These are phyloP conservation scores for Lycaon pictus DNA, from an alignment of 2,113 vertebrate species.

Conservation along the genomic window DNA sequence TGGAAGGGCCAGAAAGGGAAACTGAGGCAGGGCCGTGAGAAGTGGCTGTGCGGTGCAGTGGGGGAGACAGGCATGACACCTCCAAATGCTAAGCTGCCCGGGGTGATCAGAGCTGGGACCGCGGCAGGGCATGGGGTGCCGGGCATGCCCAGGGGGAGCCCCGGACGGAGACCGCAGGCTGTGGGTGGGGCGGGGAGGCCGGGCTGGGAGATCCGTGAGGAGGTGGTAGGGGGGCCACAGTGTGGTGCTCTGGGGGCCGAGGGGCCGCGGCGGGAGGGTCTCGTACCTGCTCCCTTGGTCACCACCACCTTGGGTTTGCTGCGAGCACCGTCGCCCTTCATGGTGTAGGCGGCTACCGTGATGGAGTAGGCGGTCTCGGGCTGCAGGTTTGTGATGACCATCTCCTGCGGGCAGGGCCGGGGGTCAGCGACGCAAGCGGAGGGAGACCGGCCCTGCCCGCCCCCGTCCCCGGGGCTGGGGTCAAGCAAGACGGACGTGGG, in stretches of 20 bases:
- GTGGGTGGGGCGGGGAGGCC: not conserved
- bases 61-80: not conserved
- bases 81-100: not conserved
- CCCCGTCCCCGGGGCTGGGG: too few species aligned
- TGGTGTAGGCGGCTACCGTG: slow-evolving; percentile 98
- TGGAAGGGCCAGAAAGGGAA: not conserved
- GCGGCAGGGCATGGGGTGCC: not conserved
- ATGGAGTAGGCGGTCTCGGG: slow-evolving; percentile 98
- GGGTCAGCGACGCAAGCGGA: slow-evolving; percentile 67
- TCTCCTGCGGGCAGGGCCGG: slow-evolving; percentile 90
- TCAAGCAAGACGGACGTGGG: not conserved
- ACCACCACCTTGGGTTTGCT: slow-evolving; percentile 96
- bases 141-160: rapidly evolving
- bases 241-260: rapidly evolving
- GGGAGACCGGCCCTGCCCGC: not conserved
- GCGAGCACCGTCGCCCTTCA: slow-evolving; percentile 98
- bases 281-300: slow-evolving; percentile 96
- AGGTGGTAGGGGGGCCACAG: not conserved
- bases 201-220: not conserved
- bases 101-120: not conserved
- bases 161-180: too few species aligned
- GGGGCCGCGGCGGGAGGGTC: rapidly evolving
- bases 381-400: slow-evolving; percentile 96
- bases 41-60: not conserved
- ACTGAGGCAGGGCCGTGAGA: not conserved